A percentile compares a stretch with the other conserved stretches of the same genome.
These are phyloP conservation scores for Tridacna gigas DNA, from an alignment of 2,888 invertebrate species.

Conservation along the genomic window DNA sequence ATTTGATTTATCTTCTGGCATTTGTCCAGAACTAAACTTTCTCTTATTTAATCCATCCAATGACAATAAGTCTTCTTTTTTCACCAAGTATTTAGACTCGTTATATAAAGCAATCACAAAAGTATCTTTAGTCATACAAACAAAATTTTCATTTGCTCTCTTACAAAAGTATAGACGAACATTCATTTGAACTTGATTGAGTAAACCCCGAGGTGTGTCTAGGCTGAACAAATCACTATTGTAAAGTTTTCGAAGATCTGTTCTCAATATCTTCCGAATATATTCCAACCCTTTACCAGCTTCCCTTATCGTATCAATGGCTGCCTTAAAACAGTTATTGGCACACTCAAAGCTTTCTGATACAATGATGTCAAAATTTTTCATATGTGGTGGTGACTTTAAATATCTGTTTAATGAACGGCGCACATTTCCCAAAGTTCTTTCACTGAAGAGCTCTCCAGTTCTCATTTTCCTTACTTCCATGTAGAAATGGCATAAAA, in stretches of 20 bases:
- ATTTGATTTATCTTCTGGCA: background rate
- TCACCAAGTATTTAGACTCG: slow-evolving; percentile 1
- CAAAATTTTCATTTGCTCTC: slow-evolving; percentile 17
- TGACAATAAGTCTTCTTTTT: background rate
- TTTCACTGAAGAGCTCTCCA: slow-evolving; percentile 21
- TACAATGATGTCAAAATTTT: slow-evolving; percentile 15
- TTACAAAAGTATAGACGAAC: slow-evolving; percentile 3
- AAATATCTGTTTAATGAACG: slow-evolving; percentile 11
- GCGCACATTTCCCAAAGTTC: background rate
- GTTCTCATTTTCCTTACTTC: slow-evolving; percentile 24
- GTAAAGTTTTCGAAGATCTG: slow-evolving; percentile 9
- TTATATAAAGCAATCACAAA: slow-evolving; percentile 10
- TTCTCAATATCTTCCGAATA: background rate
- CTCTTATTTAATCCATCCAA: background rate
- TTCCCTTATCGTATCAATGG: slow-evolving; percentile 9
- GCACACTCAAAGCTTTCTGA: background rate
- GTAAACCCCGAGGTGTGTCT: slow-evolving; percentile 16
- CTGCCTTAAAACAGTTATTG: slow-evolving; percentile 15
- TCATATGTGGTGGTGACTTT: slow-evolving; percentile 11
- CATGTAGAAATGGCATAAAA: slow-evolving; percentile 27
- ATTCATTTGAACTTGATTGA: slow-evolving; percentile 25
- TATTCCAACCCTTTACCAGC: slow-evolving; percentile 12
- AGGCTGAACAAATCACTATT: background rate
- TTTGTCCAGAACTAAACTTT: background rate
- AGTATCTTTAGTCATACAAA: slow-evolving; percentile 24